Percentiles rank a stretch among this genome's conserved stretches.
Evolutionary conservation across 2,888 invertebrate genomes (phyloP).

Genomic region (Chamaedrilus cognettii): DNA sequence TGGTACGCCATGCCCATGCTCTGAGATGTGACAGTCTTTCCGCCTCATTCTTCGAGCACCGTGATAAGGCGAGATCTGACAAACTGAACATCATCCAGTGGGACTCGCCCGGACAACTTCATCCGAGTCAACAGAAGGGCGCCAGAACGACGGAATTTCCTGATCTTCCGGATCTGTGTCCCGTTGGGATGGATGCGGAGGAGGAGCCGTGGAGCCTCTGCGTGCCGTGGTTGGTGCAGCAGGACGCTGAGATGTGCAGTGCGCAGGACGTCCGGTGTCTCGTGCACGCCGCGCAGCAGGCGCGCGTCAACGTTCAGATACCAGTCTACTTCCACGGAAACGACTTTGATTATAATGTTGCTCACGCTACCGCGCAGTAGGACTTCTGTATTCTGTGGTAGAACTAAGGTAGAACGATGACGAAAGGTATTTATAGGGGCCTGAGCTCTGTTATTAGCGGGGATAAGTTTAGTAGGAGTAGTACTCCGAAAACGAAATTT

Average conservation of each 20-base stretch:
- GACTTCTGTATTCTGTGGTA: too few relatives aligned
- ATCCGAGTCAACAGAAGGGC: too few relatives aligned
- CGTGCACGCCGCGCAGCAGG: not conserved
- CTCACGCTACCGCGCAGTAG: too few relatives aligned
- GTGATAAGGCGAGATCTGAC: not conserved
- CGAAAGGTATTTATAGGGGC: too few relatives aligned
- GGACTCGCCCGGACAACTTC: not conserved
- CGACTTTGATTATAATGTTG: not conserved
- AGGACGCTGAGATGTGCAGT: slow-evolving; percentile 18
- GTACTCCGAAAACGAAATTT: too few relatives aligned
- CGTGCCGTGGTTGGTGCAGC: slow-evolving; percentile 20
- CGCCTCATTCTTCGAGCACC: not conserved
- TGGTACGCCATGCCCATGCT: too few relatives aligned
- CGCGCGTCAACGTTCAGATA: not conserved
- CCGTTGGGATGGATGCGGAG: not conserved
- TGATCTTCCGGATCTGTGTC: not conserved
- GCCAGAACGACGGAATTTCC: too few relatives aligned
- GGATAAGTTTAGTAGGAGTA: too few relatives aligned
- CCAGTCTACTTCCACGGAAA: slow-evolving; percentile 6
- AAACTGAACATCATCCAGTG: too few relatives aligned
- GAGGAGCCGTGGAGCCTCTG: slow-evolving; percentile 13
- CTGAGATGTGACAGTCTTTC: not conserved
- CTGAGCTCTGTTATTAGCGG: too few relatives aligned
- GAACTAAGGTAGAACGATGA: too few relatives aligned
- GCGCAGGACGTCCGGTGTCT: slow-evolving; percentile 16